phyloP scores from a whole-genome alignment of 1,140 invertebrate species.

The Ceratosolen fusciceps region DNA sequence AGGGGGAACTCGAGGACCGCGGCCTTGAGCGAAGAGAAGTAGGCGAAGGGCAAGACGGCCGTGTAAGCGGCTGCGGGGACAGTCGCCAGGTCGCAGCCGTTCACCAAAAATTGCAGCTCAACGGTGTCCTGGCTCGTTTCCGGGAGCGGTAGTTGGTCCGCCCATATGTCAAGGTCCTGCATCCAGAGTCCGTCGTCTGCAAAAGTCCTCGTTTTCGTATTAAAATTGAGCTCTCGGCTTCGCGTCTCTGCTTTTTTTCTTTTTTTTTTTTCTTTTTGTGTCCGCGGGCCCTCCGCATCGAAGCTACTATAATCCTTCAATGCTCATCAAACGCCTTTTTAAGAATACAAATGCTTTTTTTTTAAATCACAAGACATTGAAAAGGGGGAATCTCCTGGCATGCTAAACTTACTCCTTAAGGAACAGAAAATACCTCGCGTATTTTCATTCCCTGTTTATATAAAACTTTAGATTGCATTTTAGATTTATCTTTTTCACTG shows the following conservation, averaged over 20 bases:
- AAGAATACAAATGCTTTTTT: too few relatives aligned
- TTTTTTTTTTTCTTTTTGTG: not conserved
- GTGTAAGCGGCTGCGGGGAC: constrained; percentile 77
- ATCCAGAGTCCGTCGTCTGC: constrained; percentile 66
- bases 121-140: constrained; percentile 57
- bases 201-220: constrained; percentile 32
- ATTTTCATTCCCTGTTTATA: too few relatives aligned
- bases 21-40: constrained; percentile 79
- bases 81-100: constrained; percentile 63
- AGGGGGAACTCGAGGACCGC: constrained; percentile 82
- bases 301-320: too few relatives aligned
- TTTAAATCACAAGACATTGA: too few relatives aligned
- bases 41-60: constrained; percentile 81
- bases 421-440: too few relatives aligned
- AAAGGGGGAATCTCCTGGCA: too few relatives aligned
- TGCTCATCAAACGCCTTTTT: too few relatives aligned
- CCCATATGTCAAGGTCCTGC: constrained; percentile 63
- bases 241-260: not conserved
- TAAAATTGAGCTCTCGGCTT: too few relatives aligned
- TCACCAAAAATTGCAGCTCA: constrained; percentile 67
- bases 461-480: too few relatives aligned
- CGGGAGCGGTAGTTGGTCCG: constrained; percentile 50
- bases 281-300: too few relatives aligned
- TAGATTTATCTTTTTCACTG: too few relatives aligned
- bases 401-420: too few relatives aligned